Base-by-base conservation (phyloP, 1,140 invertebrate species). In the Lucilia sericata region DNA sequence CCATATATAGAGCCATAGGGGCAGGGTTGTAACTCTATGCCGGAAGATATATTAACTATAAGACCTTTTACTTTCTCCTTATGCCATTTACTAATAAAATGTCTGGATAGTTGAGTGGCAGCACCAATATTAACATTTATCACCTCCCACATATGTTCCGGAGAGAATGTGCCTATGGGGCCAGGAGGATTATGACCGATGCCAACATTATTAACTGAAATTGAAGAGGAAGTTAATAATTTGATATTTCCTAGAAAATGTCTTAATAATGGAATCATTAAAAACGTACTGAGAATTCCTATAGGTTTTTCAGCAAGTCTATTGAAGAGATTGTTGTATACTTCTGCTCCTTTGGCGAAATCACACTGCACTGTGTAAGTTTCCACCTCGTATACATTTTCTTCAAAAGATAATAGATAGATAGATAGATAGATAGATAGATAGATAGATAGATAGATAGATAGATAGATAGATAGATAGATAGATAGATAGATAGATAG, bases 151-250 rank as follows among this genome's bases (percentile, higher is more conserved):
- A 96, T 86, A 30, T 83, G 34, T 1, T 83, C 47, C 2, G 82
- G 25, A 0, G 94, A 94, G 0, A 96, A 93, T 88, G 97, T 96
- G 19, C 93, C 92, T 17, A 97, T 87, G n/a, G 93, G 94, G 93
- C 94, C 95, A 0, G 97, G 97, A 86, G 95, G 95, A 0, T 94
- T 93, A 87, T 96, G 96, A 88, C 96, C 94, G 5, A 93, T 93
- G 0, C 97, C 97, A 5, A 98, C 97, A 91, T 98, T 98, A 90
- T 98, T 98, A 0, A 98, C 97, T 98, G 91, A 78, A 91, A 93
- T 55, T 7, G 49, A 42, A 42, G 0, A 83, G 78, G 9, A 30
- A 30, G 25, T 30, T 30, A 30, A 78, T 55, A 17, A 17, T 0
- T 14, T 14, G 12, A 14, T 55, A 55, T 55, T 10, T 7, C 2